Evolutionary conservation across 2,888 invertebrate species (phyloP).

Genomic region (Melanargia galathea): DNA sequence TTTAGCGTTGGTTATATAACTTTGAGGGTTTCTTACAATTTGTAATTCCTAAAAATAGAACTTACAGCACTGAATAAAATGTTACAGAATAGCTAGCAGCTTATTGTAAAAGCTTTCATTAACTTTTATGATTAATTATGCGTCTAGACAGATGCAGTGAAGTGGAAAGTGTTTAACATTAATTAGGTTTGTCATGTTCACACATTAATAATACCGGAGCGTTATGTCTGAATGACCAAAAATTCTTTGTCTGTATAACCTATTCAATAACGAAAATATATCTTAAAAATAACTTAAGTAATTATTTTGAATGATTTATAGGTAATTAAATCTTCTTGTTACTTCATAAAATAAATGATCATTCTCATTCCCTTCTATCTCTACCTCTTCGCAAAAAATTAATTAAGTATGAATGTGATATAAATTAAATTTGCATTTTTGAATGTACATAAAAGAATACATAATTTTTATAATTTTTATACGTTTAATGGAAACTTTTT

Average conservation of each 20-base stretch:
- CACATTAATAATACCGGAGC: neutral
- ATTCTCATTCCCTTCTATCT: too few species aligned
- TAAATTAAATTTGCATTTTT: too few species aligned
- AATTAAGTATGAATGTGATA: too few species aligned
- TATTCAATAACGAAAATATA: neutral
- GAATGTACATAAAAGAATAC: too few species aligned
- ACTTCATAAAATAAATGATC: too few species aligned
- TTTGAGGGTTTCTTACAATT: neutral
- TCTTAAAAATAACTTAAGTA: neutral
- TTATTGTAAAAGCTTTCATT: neutral
- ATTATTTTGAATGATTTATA: too few species aligned
- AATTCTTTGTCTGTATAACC: neutral
- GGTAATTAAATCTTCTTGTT: too few species aligned
- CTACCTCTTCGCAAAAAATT: too few species aligned
- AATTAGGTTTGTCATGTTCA: slow-evolving; percentile 13
- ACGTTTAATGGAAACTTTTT: neutral
- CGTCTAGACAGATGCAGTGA: slow-evolving; percentile 12
- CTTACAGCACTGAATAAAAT: neutral
- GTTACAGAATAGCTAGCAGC: neutral
- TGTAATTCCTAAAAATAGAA: slow-evolving; percentile 5
- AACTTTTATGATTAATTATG: slow-evolving; percentile 21
- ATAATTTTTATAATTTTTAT: too few species aligned
- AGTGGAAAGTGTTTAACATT: slow-evolving; percentile 22
- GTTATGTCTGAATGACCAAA: neutral
- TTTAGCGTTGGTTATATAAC: slow-evolving; percentile 1